phyloP scores from a whole-genome alignment of 2,888 invertebrate genomes.

The Acrobasis suavella region DNA sequence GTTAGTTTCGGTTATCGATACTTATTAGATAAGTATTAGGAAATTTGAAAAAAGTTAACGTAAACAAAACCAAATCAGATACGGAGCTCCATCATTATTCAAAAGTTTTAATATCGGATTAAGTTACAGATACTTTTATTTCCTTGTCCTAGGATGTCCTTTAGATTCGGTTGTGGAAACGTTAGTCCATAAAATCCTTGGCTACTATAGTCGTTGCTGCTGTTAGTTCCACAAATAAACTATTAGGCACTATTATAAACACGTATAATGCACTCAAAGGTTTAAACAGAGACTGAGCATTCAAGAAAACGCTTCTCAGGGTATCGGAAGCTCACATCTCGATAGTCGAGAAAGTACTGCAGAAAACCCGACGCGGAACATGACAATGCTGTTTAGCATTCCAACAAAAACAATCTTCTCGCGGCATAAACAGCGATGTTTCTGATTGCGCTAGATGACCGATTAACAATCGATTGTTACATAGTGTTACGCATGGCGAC shows the following conservation, averaged over 20 bases:
- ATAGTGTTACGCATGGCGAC: neutral
- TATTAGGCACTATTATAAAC: neutral
- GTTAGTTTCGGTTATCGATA: too few species aligned
- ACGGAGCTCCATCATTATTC: too few species aligned
- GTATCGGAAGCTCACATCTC: conserved; percentile 8
- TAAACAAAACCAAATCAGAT: too few species aligned
- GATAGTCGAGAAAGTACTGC: conserved; percentile 5
- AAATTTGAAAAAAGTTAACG: too few species aligned
- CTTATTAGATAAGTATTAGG: too few species aligned
- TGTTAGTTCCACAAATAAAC: neutral
- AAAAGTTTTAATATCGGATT: too few species aligned
- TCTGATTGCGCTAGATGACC: neutral
- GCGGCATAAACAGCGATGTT: neutral
- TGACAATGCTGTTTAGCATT: conserved; percentile 11
- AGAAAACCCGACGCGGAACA: neutral
- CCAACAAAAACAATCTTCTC: conserved; percentile 32
- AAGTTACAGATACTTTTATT: too few species aligned
- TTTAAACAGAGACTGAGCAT: neutral
- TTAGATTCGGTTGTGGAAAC: too few species aligned
- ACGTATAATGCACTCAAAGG: neutral
- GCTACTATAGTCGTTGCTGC: neutral
- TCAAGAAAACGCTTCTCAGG: neutral
- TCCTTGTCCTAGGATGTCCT: too few species aligned
- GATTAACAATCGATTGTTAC: conserved; percentile 13
- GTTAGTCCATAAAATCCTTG: neutral